Percentiles rank a stretch among this genome's conserved stretches.
phyloP scores from a whole-genome alignment of 2,113 vertebrate species.

The Gallinago undulata region DNA sequence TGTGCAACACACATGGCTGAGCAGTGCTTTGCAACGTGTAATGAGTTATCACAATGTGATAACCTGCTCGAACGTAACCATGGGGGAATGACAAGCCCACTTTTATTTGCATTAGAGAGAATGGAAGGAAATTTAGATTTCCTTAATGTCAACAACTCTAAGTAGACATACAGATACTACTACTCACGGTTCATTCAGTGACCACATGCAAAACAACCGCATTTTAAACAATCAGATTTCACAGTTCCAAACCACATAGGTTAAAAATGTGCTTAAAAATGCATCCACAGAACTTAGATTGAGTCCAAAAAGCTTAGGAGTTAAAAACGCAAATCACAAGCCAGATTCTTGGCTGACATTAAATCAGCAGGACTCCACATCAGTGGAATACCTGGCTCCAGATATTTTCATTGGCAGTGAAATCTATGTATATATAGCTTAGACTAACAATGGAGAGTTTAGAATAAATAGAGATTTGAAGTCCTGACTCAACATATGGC shows the following conservation, averaged over 20 bases:
- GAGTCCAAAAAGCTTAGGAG: not conserved
- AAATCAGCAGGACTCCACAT: not conserved
- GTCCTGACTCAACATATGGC: not conserved
- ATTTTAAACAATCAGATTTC: not conserved
- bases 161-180: not conserved
- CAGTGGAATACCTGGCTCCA: not conserved
- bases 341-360: not conserved
- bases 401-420: not conserved
- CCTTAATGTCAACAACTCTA: not conserved
- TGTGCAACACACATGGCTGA: not conserved
- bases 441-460: not conserved
- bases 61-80: not conserved
- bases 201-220: not conserved
- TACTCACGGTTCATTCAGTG: not conserved
- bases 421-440: not conserved
- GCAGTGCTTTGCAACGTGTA: fast-evolving
- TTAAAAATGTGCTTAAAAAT: not conserved
- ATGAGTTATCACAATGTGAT: not conserved
- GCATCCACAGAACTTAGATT: not conserved
- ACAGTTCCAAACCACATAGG: not conserved
- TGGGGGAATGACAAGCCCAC: not conserved
- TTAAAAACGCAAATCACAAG: not conserved
- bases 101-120: not conserved
- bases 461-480: not conserved
- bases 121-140: not conserved